phyloP scores from a whole-genome alignment of 2,113 vertebrate genomes.

The Hypocryptadius cinnamomeus region DNA sequence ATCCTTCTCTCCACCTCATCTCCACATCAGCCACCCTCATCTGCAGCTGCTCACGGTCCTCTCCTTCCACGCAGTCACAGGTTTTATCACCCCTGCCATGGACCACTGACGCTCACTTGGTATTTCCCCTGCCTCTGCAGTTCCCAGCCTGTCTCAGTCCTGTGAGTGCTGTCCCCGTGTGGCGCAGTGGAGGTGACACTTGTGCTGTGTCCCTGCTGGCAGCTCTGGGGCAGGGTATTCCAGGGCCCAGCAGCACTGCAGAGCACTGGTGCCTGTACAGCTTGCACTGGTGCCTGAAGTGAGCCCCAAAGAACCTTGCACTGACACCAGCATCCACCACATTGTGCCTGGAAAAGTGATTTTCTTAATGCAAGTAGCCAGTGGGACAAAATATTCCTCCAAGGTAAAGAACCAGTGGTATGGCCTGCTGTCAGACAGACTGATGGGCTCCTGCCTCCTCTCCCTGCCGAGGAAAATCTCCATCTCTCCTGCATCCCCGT shows the following conservation, averaged over 20 bases:
- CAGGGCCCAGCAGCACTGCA: accelerated
- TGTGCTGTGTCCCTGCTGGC: neutral
- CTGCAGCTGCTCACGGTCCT: neutral
- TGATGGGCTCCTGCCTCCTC: neutral
- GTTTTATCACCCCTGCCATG: neutral
- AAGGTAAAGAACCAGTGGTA: neutral
- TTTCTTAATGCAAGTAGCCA: neutral
- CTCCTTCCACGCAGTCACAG: neutral
- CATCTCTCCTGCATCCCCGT: neutral
- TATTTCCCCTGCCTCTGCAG: neutral
- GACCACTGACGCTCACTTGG: neutral
- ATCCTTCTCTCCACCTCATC: neutral
- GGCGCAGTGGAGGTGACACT: neutral
- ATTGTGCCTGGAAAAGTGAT: neutral
- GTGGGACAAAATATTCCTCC: neutral
- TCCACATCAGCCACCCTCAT: neutral
- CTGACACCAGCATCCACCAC: neutral
- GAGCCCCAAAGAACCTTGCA: neutral
- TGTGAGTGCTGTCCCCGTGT: neutral
- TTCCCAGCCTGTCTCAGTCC: neutral
- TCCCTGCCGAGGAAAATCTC: neutral
- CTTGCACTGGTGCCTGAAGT: neutral
- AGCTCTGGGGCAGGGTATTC: accelerated
- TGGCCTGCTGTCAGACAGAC: neutral
- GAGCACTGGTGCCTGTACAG: neutral